Base-by-base conservation (phyloP, 2,888 invertebrate species). In the Eupithecia centaureata region DNA sequence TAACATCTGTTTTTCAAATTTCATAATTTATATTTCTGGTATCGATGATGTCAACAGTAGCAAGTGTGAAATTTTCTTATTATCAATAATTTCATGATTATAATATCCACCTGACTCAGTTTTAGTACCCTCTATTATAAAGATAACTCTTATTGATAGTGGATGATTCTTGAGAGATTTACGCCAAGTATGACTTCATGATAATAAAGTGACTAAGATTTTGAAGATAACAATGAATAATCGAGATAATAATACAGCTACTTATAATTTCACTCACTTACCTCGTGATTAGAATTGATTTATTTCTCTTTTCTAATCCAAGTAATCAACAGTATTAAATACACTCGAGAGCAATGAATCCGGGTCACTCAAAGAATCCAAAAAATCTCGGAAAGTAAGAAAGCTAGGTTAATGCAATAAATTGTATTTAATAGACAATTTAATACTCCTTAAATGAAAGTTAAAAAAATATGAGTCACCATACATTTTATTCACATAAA, bases 171-270 rank as follows among this genome's bases (percentile, higher is more conserved):
- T 52, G 15, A 65, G 32, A 42, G 61, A 61, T 64, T 12, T 22
- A 12, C 22, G n/a, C 51, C 35, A 10, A 52, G 1, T 27, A 60
- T 65, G 65, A 69, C 54, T 59, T 59, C 59, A 61, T 58, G 27
- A 61, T 35, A 22, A 35, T 22, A 28, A 51, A 27, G 47, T 69
- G 68, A 68, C 59, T 65, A 69, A 60, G 64, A 64, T 65, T 68
- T 61, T 33, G 13, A 64, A 35, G 64, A 62, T 65, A 59, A 62
- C 51, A 42, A 47, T 13, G 35, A 57, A 51, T 62, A 62, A 27
- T 58, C n/a, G 18, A 60, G 27, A 38, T 59, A 54, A 18, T 7
- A 54, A 18, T 47, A 47, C 22, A 30, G 30, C 54, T 30, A 30
- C 54, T 56, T 56, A 18, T 42, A 28, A 35, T 67, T 56, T 38